phyloP scores from a whole-genome alignment of 2,888 invertebrate species.

The Galerucella pusilla region DNA sequence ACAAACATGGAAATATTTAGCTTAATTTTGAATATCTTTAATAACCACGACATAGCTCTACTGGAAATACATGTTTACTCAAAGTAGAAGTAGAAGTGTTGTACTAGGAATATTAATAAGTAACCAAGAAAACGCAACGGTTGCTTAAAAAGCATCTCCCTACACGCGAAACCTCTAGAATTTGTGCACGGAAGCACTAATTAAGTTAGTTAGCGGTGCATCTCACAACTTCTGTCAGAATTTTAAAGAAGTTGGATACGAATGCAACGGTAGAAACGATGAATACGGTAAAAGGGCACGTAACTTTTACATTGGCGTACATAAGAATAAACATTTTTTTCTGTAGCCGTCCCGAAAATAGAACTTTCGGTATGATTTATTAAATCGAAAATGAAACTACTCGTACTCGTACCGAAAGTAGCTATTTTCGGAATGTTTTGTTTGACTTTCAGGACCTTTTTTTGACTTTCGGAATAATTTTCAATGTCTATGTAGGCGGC shows the following conservation, averaged over 20 bases:
- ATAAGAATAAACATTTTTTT: neutral
- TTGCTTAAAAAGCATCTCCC: neutral
- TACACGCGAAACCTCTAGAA: neutral
- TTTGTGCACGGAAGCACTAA: neutral
- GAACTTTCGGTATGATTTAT: too few species aligned
- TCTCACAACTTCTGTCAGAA: neutral
- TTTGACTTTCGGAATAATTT: too few species aligned
- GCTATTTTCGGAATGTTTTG: too few species aligned
- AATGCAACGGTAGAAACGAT: neutral
- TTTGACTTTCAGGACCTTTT: too few species aligned
- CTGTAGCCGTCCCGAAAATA: too few species aligned
- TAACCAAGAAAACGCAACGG: neutral
- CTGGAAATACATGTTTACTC: slow-evolving; percentile 1
- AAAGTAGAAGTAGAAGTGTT: neutral
- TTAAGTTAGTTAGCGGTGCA: slow-evolving; percentile 2
- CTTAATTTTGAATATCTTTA: neutral
- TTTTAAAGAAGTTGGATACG: slow-evolving; percentile 2
- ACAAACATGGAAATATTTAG: neutral
- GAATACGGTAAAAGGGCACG: neutral
- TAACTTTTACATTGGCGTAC: neutral
- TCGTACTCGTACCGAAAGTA: too few species aligned
- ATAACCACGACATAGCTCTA: neutral
- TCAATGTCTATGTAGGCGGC: too few species aligned
- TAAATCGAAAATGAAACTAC: too few species aligned
- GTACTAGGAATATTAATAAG: neutral